Conservation (phyloP, 2,888 invertebrate species). For the Caenorhabditis sp. region DNA sequence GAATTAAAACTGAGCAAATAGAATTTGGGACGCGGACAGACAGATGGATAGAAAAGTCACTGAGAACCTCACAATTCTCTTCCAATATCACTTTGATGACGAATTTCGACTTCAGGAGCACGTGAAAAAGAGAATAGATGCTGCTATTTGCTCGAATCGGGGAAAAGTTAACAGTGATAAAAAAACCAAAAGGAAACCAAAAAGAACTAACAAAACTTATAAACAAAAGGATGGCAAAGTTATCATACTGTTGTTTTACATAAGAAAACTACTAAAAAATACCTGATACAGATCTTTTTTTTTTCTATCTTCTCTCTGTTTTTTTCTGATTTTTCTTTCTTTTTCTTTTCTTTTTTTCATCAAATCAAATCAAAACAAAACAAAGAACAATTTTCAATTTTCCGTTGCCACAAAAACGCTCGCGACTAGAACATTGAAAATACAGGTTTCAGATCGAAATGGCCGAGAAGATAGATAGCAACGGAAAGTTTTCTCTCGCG, state of each 20-base stretch:
- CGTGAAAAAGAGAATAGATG: not conserved
- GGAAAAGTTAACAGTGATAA: not conserved
- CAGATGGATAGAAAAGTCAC: not conserved
- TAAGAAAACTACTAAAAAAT: too few relatives aligned
- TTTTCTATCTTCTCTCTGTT: not conserved
- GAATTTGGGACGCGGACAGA: not conserved
- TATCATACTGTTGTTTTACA: too few relatives aligned
- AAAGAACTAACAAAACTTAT: too few relatives aligned
- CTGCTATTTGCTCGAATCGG: constrained; percentile 2
- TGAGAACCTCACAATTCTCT: not conserved
- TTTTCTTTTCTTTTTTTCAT: too few relatives aligned
- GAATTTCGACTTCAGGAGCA: not conserved
- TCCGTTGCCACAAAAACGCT: not conserved
- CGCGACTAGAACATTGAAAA: not conserved
- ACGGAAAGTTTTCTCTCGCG: constrained; percentile 7
- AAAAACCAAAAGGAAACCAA: not conserved
- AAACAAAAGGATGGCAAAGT: too few relatives aligned
- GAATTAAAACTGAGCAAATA: constrained; percentile 25
- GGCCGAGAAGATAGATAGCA: constrained; percentile 29
- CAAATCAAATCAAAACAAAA: not conserved
- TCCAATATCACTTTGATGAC: not conserved
- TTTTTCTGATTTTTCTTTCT: too few relatives aligned
- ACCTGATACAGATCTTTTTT: not conserved
- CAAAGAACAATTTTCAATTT: constrained; percentile 14
- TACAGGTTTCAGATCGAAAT: constrained; percentile 31